Base-by-base conservation (phyloP, 1,140 invertebrate species). In the Habropoda laboriosa region DNA sequence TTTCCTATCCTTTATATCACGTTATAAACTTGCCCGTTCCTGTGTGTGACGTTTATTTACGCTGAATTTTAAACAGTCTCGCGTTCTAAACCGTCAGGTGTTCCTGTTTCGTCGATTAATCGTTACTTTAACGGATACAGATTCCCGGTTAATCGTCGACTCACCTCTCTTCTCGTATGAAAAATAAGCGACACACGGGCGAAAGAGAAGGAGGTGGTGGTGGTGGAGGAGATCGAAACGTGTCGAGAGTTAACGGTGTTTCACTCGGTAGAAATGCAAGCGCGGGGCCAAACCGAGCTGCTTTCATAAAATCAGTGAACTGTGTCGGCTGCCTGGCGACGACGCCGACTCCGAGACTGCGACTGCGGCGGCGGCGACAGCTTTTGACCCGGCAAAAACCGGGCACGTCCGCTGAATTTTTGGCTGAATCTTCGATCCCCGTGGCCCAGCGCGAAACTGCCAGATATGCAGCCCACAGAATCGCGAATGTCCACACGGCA, bases 261-360 rank as follows among this genome's bases (percentile, higher is more conserved):
- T 63, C 57, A 66, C 32, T 42, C 57, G n/a, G 21, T 40, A n/a
- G 55, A 47, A n/a, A 53, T 35, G 40, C 38, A 38, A 63, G 30
- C 40, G 72, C 55, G 24, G 51, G 6, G 27, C 42, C n/a, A n/a
- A n/a, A 38, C 40, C 27, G 18, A 51, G 42, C 55, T 57, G 73
- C 79, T 82, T 85, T 82, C 75, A 63, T 86, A 82, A 86, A 86
- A 85, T 82, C 82, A 75, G 79, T 79, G 77, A 82, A 88, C 84
- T 80, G 82, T 85, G 86, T 10, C 71, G 55, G 42, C 73, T 13
- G 35, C 38, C n/a, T n/a, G 42, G 18, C 61, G 72, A 30, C 60
- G 45, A 21, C 55, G 70, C 74, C 82, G 64, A 58, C 61, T 47
- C n/a, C n/a, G n/a, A n/a, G n/a, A n/a, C n/a, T n/a, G 21, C 71